Evolutionary conservation across 2,888 invertebrate genomes (phyloP).

Genomic region (Lepidonotus clava): DNA sequence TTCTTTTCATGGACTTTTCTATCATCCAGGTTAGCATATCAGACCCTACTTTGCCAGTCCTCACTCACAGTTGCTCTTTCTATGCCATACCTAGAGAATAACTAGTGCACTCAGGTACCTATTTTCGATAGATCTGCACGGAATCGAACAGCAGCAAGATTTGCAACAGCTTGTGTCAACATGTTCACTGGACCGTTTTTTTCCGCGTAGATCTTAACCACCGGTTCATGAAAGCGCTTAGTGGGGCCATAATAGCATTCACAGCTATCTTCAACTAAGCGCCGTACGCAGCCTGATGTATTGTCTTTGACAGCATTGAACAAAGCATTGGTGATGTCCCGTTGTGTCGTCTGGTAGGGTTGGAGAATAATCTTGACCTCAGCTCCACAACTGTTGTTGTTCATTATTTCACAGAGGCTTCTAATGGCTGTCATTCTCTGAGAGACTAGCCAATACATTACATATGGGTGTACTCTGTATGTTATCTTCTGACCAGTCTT

Average conservation of each 20-base stretch:
- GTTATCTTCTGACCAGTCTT: neutral
- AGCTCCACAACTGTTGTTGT: slow-evolving; percentile 16
- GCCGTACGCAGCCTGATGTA: neutral
- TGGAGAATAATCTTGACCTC: neutral
- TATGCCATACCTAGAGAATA: no score
- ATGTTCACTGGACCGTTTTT: neutral
- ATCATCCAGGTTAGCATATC: no score
- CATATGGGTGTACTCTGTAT: neutral
- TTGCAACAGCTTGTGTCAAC: neutral
- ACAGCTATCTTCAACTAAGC: slow-evolving; percentile 30
- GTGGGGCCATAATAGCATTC: neutral
- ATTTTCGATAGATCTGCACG: neutral
- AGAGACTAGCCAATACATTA: slow-evolving; percentile 12
- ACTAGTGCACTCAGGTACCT: no score
- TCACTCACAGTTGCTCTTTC: no score
- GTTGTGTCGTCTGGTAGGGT: slow-evolving; percentile 9
- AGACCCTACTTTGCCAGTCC: no score
- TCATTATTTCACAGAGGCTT: neutral
- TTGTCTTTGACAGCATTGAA: neutral
- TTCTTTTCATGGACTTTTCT: no score
- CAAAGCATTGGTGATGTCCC: neutral
- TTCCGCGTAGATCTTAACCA: neutral
- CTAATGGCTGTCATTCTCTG: neutral
- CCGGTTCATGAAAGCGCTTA: neutral
- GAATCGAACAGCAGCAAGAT: neutral